phyloP scores from a whole-genome alignment of 2,888 invertebrate species.

The Eutolmus rufibarbis region DNA sequence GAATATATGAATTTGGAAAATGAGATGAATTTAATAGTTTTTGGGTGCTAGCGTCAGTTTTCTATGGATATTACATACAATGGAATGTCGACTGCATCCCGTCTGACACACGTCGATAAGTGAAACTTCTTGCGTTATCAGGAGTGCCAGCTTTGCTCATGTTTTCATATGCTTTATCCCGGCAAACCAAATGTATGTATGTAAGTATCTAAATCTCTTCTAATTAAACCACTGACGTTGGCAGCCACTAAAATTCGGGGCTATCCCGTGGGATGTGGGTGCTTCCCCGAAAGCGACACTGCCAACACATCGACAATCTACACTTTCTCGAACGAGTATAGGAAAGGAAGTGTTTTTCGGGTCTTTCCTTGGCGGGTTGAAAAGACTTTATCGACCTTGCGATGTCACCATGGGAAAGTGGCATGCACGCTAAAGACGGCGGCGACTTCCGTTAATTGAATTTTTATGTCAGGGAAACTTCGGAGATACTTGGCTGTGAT shows the following conservation, averaged over 20 bases:
- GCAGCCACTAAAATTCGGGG: neutral
- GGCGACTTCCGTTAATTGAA: constrained; percentile 34
- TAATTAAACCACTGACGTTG: constrained; percentile 15
- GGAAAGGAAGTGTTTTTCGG: constrained; percentile 1
- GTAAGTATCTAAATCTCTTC: constrained; percentile 1
- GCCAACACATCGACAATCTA: neutral
- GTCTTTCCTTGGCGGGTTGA: neutral
- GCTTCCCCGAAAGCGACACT: neutral
- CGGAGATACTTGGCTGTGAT: constrained; percentile 26
- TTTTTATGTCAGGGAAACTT: constrained; percentile 42
- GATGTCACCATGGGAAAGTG: constrained; percentile 21
- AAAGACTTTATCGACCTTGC: constrained; percentile 28
- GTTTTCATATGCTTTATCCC: neutral
- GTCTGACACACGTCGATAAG: neutral
- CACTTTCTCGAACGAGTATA: neutral
- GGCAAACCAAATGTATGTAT: neutral
- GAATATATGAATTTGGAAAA: neutral
- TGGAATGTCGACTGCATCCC: neutral
- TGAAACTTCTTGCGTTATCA: neutral
- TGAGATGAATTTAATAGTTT: neutral
- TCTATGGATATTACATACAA: neutral
- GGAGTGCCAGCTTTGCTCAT: neutral
- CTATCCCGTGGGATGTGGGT: neutral
- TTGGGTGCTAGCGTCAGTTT: neutral
- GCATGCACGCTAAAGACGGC: constrained; percentile 17